These are phyloP conservation scores for Bos indicus DNA, from an alignment of 2,113 vertebrate genomes.

Conservation along the genomic window DNA sequence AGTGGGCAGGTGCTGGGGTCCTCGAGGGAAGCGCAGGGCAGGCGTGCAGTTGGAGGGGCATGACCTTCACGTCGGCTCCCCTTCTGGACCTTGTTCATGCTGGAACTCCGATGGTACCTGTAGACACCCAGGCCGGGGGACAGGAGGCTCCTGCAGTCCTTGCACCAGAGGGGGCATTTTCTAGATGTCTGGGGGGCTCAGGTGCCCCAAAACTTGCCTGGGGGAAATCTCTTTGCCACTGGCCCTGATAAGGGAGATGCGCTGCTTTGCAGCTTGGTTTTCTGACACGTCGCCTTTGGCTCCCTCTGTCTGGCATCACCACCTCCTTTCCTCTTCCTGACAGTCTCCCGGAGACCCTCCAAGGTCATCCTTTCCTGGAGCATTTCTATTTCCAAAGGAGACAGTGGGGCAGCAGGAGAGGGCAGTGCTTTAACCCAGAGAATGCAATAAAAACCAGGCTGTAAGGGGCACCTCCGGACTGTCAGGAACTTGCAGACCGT, in stretches of 20 bases:
- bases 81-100: neutral
- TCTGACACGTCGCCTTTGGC: neutral
- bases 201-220: neutral
- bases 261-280: neutral
- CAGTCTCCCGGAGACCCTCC: neutral
- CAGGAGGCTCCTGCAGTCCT: neutral
- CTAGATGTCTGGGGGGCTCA: neutral
- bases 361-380: neutral
- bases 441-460: neutral
- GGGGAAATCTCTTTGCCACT: neutral
- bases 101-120: neutral
- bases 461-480: neutral
- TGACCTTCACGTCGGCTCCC: neutral
- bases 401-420: neutral
- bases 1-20: neutral
- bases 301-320: no score
- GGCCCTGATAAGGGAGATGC: accelerated
- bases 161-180: neutral
- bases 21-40: neutral
- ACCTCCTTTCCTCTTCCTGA: neutral
- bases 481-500: neutral
- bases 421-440: neutral
- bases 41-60: neutral
- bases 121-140: neutral
- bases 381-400: neutral